Percentiles rank a stretch among this genome's conserved stretches.
Evolutionary conservation across 2,797 vertebrate genomes (phyloP).

Genomic region (Austrolebias charrua): DNA sequence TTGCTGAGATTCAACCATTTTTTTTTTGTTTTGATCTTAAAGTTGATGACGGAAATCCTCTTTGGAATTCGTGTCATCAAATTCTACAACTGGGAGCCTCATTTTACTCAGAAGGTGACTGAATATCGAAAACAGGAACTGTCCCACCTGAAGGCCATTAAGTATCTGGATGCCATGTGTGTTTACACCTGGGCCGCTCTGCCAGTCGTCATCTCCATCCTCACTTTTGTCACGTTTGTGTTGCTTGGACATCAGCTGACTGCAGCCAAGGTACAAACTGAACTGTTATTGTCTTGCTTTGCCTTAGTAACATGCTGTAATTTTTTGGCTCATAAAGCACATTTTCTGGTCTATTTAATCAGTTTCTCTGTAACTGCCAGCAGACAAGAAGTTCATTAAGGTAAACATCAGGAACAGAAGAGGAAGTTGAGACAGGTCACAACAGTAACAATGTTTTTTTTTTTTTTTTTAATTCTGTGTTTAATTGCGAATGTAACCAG

Average conservation of each 20-base stretch:
- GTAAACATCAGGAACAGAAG: too few species aligned
- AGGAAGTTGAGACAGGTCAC: too few species aligned
- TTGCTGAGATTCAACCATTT: background rate
- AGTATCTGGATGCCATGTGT: slow-evolving; percentile 92
- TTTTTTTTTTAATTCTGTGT: too few species aligned
- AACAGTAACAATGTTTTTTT: too few species aligned
- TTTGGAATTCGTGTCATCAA: slow-evolving; percentile 93
- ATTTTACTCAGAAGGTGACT: slow-evolving; percentile 81
- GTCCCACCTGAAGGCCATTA: slow-evolving; percentile 80
- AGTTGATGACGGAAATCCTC: slow-evolving; percentile 94
- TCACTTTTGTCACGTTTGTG: slow-evolving; percentile 91
- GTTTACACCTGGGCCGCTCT: slow-evolving; percentile 96
- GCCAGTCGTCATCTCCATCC: slow-evolving; percentile 91
- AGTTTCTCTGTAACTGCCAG: too few species aligned
- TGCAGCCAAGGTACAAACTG: slow-evolving; percentile 82
- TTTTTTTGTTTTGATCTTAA: slow-evolving; percentile 2
- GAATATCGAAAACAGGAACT: slow-evolving; percentile 83
- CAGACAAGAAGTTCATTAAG: too few species aligned
- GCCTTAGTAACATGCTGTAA: too few species aligned
- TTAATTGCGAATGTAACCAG: too few species aligned
- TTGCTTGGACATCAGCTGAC: slow-evolving; percentile 90
- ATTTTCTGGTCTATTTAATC: too few species aligned
- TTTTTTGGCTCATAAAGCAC: too few species aligned
- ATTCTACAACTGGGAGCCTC: slow-evolving; percentile 91
- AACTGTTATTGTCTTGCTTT: background rate